Conservation (phyloP, 2,113 vertebrate species). For the Carassius auratus region DNA sequence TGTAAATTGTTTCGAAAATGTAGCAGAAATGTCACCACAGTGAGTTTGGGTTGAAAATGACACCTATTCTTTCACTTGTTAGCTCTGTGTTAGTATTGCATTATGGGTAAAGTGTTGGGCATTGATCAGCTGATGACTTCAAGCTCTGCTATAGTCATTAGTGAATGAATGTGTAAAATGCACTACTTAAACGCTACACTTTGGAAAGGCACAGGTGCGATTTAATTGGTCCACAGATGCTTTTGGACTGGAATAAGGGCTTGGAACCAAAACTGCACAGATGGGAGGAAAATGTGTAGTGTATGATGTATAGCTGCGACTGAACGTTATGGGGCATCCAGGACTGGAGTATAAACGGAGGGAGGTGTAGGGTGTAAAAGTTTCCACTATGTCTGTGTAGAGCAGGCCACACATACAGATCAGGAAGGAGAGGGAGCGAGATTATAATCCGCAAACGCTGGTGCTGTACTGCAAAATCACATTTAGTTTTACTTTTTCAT, state of each 20-base stretch:
- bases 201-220: conserved; percentile 12
- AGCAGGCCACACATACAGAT: neutral
- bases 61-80: neutral
- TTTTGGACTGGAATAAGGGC: neutral
- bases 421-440: too few species aligned
- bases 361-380: conserved; percentile 34
- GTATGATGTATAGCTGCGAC: conserved; percentile 28
- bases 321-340: neutral
- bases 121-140: neutral
- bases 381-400: conserved; percentile 67
- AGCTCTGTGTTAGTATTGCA: neutral
- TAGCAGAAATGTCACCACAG: neutral
- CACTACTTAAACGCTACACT: neutral
- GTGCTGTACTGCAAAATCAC: neutral
- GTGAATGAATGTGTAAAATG: conserved; percentile 8
- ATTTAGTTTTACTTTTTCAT: neutral
- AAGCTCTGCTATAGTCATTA: conserved; percentile 38
- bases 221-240: conserved; percentile 34
- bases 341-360: neutral
- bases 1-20: too few species aligned
- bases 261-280: neutral
- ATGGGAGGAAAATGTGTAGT: neutral
- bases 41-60: neutral
- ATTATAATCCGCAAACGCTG: conserved; percentile 20
- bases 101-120: too few species aligned